These are phyloP conservation scores for Drosophila ustulata DNA, from an alignment of 2,888 invertebrate genomes.

Conservation along the genomic window DNA sequence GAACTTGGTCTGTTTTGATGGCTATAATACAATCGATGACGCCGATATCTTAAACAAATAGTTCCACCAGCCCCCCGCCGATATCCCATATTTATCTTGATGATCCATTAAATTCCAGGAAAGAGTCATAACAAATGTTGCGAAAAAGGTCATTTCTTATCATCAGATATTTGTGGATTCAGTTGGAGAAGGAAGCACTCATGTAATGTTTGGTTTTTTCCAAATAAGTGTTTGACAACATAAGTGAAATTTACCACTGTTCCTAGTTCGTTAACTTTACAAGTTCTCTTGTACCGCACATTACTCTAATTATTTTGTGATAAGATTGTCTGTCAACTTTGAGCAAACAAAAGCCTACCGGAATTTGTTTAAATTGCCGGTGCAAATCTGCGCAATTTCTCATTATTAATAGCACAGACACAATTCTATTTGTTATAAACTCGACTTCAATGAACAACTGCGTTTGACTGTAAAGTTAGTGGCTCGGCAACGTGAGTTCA, in stretches of 20 bases:
- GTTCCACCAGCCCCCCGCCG: slow-evolving; percentile 1
- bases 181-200: background rate
- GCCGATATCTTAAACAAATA: slow-evolving; percentile 33
- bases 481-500: background rate
- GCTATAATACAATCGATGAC: slow-evolving; percentile 29
- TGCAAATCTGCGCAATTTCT: background rate
- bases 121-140: background rate
- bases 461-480: background rate
- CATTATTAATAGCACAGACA: background rate
- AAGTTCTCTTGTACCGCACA: background rate
- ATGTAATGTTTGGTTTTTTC: background rate
- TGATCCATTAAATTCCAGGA: background rate
- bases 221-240: slow-evolving; percentile 4
- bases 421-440: background rate
- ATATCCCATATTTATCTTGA: background rate
- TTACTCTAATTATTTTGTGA: slow-evolving; percentile 21
- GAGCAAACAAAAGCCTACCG: background rate
- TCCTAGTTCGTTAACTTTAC: slow-evolving; percentile 1
- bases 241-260: slow-evolving; percentile 8
- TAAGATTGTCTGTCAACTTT: background rate
- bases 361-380: background rate
- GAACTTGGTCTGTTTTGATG: slow-evolving; percentile 48
- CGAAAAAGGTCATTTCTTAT: background rate
- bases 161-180: background rate
- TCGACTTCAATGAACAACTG: background rate